Percentiles rank a stretch among this genome's conserved stretches.
Conservation (phyloP, 2,113 vertebrate species). For the Cynocephalus volans region DNA sequence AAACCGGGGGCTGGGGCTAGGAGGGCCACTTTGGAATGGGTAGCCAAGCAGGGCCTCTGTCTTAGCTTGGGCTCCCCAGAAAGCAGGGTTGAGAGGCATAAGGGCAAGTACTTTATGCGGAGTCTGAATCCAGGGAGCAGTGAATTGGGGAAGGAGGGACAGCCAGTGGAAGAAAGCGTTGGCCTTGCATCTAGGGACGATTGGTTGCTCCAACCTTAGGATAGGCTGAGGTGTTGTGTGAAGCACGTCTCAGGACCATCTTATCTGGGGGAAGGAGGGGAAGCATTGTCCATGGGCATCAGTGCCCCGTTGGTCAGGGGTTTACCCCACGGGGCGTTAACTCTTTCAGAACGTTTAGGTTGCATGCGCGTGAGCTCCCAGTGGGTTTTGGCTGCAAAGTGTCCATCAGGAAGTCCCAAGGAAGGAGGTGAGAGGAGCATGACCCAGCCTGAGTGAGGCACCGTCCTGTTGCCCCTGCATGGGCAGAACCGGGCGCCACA, state of each 20-base stretch:
- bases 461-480: background rate
- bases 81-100: background rate
- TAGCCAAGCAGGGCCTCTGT: background rate
- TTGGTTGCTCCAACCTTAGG: rapidly evolving
- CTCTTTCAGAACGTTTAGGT: background rate
- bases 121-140: background rate
- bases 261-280: background rate
- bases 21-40: too few species aligned
- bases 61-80: background rate
- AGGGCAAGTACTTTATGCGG: background rate
- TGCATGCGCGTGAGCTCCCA: rapidly evolving
- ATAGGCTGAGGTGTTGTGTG: rapidly evolving
- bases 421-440: rapidly evolving
- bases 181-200: background rate
- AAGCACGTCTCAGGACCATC: background rate
- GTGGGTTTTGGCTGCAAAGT: background rate
- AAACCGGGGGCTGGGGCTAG: rapidly evolving
- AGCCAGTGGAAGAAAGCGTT: background rate
- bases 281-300: too few species aligned
- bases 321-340: too few species aligned
- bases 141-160: background rate
- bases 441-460: background rate
- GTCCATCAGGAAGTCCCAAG: background rate
- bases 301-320: background rate
- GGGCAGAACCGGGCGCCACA: background rate